These are phyloP conservation scores for Rhinatrema bivittatum DNA, from an alignment of 2,797 vertebrate genomes.

Conservation along the genomic window DNA sequence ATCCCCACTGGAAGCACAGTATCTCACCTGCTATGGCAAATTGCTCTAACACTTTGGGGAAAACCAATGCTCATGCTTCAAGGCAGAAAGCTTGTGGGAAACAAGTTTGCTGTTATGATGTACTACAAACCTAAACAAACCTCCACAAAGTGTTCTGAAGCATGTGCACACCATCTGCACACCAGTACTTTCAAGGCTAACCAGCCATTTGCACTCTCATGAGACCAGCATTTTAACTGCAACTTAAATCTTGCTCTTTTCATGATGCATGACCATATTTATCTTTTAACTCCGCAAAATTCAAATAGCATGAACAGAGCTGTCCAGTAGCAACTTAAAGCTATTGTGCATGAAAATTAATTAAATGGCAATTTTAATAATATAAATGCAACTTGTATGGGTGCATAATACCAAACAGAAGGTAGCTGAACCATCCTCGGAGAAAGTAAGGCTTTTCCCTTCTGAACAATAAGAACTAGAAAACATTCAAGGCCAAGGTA, in stretches of 20 bases:
- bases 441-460: conserved; percentile 51
- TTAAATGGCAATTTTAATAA: conserved; percentile 67
- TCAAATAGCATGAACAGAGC: conserved; percentile 23
- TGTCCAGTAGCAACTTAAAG: conserved; percentile 48
- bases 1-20: conserved; percentile 39
- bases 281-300: conserved; percentile 43
- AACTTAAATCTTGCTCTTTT: conserved; percentile 43
- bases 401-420: conserved; percentile 56
- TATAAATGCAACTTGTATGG: no score
- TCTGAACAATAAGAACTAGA: conserved; percentile 15
- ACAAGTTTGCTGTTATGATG: conserved; percentile 5
- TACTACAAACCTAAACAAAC: conserved; percentile 30
- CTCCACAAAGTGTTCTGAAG: conserved; percentile 24
- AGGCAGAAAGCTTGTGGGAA: conserved; percentile 11
- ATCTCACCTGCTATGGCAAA: conserved; percentile 57
- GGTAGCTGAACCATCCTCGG: conserved; percentile 65
- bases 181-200: conserved; percentile 31
- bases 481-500: no score
- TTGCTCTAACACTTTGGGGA: conserved; percentile 18
- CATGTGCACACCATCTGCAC: conserved; percentile 41
- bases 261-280: conserved; percentile 48
- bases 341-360: conserved; percentile 56
- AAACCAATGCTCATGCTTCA: conserved; percentile 7
- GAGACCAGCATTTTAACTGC: conserved; percentile 48
- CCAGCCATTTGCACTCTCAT: conserved; percentile 39